These are phyloP conservation scores for Hassar affinis DNA, from an alignment of 2,113 vertebrate species.

Conservation along the genomic window DNA sequence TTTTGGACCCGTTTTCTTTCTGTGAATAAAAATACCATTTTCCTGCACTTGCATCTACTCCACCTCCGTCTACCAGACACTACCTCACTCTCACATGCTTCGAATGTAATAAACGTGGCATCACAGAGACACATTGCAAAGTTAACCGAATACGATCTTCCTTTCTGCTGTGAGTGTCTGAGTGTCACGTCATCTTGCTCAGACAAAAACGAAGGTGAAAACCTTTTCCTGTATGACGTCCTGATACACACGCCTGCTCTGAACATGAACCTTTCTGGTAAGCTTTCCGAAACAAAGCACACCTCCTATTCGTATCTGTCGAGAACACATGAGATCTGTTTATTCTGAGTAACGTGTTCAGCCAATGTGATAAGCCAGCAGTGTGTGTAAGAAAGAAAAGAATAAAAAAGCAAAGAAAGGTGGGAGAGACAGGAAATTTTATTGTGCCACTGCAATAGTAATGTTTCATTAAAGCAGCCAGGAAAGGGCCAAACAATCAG, in stretches of 20 bases:
- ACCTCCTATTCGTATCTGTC: background rate
- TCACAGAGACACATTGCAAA: no score
- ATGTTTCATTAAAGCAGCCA: slow-evolving; percentile 43
- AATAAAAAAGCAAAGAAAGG: background rate
- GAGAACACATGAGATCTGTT: background rate
- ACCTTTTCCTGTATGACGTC: background rate
- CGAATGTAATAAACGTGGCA: no score
- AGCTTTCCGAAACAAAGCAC: background rate
- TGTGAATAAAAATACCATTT: no score
- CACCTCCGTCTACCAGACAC: no score
- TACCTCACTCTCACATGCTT: no score
- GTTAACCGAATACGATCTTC: background rate
- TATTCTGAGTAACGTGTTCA: background rate
- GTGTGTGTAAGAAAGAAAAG: background rate
- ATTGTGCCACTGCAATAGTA: slow-evolving; percentile 17
- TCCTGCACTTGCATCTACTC: no score
- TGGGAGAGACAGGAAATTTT: slow-evolving; percentile 1
- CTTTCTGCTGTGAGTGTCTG: background rate
- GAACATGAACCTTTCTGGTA: background rate
- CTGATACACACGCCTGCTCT: background rate
- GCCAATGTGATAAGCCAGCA: background rate
- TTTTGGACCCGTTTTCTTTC: no score
- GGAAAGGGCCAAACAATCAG: slow-evolving; percentile 41
- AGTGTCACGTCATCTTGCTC: no score
- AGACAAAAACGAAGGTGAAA: background rate